Evolutionary conservation across 2,797 vertebrate species (phyloP).

Genomic region (Glyptemys insculpta): DNA sequence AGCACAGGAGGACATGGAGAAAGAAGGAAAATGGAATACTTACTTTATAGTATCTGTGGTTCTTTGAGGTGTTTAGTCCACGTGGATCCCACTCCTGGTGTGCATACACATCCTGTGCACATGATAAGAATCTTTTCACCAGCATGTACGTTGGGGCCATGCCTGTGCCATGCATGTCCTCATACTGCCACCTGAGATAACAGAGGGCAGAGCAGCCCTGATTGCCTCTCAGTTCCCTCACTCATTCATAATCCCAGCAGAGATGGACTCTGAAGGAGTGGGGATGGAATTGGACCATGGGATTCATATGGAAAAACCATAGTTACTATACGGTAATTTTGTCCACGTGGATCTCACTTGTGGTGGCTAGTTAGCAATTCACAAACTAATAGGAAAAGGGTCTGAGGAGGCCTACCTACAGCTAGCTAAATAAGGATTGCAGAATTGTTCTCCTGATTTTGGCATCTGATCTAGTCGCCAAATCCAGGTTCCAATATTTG

Average conservation of each 20-base stretch:
- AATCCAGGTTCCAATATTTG: not conserved
- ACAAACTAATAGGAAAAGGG: not conserved
- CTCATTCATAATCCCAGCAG: not conserved
- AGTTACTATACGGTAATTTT: not conserved
- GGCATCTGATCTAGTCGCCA: not conserved
- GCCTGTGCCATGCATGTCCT: too few relatives aligned
- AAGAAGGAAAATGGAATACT: too few relatives aligned
- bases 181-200: too few relatives aligned
- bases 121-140: too few relatives aligned
- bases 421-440: not conserved
- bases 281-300: not conserved
- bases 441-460: not conserved
- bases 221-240: not conserved
- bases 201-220: too few relatives aligned
- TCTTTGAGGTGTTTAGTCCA: too few relatives aligned
- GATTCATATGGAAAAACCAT: not conserved
- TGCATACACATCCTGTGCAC: too few relatives aligned
- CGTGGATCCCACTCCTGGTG: too few relatives aligned
- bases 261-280: not conserved
- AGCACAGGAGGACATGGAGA: too few relatives aligned
- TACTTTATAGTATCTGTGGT: too few relatives aligned
- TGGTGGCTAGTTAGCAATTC: not conserved
- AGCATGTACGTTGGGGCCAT: too few relatives aligned
- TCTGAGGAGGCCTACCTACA: not conserved
- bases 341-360: not conserved